Evolutionary conservation across 2,888 invertebrate genomes (phyloP).

Genomic region (Drosophila peninsularis): DNA sequence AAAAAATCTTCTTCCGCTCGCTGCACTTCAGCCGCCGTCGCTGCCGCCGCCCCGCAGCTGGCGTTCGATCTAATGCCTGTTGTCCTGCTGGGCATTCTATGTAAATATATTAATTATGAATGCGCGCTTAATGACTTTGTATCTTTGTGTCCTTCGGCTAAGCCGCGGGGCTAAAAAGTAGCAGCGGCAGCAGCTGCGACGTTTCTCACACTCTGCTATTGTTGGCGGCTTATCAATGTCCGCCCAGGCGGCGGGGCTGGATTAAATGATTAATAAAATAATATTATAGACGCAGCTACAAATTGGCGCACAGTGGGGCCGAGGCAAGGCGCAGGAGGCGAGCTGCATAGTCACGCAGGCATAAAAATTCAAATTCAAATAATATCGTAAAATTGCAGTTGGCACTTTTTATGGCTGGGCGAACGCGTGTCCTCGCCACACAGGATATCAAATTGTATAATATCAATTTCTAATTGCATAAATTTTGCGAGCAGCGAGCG

Average conservation of each 20-base stretch:
- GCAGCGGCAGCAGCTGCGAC: slow-evolving; percentile 47
- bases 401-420: slow-evolving; percentile 61
- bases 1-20: slow-evolving; percentile 37
- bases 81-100: slow-evolving; percentile 16
- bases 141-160: slow-evolving; percentile 67
- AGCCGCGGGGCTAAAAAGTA: slow-evolving; percentile 24
- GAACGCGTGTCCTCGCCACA: slow-evolving; percentile 56
- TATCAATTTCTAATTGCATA: slow-evolving; percentile 84
- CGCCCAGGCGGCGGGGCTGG: slow-evolving; percentile 26
- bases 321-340: slow-evolving; percentile 21
- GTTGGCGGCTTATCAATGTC: slow-evolving; percentile 44
- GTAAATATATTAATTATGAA: slow-evolving; percentile 75
- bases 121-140: slow-evolving; percentile 71
- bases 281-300: slow-evolving; percentile 41
- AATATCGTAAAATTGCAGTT: slow-evolving; percentile 74
- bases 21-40: slow-evolving; percentile 30
- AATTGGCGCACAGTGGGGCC: slow-evolving; percentile 49
- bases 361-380: slow-evolving; percentile 69
- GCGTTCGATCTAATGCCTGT: not conserved
- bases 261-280: slow-evolving; percentile 76
- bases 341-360: slow-evolving; percentile 45
- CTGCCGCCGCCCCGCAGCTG: not conserved
- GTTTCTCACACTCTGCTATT: slow-evolving; percentile 57
- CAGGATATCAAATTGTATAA: slow-evolving; percentile 74
- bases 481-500: slow-evolving; percentile 63